Evolutionary conservation across 2,113 vertebrate genomes (phyloP).

Genomic region (Neofelis nebulosa): DNA sequence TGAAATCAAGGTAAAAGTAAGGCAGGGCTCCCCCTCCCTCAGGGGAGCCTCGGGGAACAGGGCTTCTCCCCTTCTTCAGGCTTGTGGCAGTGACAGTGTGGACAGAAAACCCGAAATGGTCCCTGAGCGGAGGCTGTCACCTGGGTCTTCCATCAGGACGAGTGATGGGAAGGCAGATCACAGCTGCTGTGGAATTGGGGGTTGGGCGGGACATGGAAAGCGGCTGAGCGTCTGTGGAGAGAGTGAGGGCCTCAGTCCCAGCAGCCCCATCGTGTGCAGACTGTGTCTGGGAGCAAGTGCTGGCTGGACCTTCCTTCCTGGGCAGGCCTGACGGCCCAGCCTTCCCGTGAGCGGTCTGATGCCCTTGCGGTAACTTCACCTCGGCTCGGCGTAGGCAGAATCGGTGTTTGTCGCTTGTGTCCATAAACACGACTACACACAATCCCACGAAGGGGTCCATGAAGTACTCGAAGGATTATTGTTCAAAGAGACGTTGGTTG

Average conservation of each 20-base stretch:
- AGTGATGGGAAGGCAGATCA: not conserved
- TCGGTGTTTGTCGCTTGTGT: not conserved
- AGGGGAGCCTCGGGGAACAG: not conserved
- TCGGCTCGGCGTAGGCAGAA: not conserved
- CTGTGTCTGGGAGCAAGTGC: not conserved
- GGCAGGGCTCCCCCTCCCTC: not conserved
- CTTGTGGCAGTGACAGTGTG: too few species aligned
- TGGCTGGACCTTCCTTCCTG: not conserved
- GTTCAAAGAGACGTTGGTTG: not conserved
- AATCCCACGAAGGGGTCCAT: not conserved
- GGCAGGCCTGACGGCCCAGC: not conserved
- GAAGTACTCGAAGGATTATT: not conserved
- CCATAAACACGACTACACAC: not conserved
- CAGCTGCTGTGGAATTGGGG: not conserved
- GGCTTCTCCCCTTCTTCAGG: not conserved
- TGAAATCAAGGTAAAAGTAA: not conserved
- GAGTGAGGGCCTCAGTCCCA: not conserved
- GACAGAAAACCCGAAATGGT: not conserved
- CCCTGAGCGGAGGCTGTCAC: accelerated
- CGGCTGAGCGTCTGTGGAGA: not conserved
- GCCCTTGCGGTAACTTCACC: not conserved
- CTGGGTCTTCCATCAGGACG: not conserved
- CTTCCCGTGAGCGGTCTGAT: not conserved
- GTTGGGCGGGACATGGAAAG: too few species aligned
- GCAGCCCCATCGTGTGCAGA: not conserved